phyloP scores from a whole-genome alignment of 2,888 invertebrate species.

The Plutella xylostella region DNA sequence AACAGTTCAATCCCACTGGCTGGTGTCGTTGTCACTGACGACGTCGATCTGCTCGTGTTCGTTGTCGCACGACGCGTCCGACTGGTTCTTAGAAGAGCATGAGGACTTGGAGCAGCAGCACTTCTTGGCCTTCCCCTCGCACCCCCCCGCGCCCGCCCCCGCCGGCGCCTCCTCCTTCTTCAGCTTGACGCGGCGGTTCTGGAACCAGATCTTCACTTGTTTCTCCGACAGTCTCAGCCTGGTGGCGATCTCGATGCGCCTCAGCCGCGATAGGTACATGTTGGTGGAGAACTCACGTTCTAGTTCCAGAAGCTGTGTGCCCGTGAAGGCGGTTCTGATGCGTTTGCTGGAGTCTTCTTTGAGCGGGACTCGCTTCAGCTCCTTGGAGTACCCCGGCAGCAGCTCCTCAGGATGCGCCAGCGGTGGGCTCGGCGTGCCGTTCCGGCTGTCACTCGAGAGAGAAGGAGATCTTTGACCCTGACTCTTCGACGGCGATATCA shows the following conservation, averaged over 20 bases:
- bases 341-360: conserved; percentile 82
- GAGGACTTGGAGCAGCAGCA: conserved; percentile 48
- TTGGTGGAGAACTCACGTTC: conserved; percentile 91
- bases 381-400: conserved; percentile 52
- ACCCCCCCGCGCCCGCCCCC: conserved; percentile 11
- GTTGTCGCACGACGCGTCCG: conserved; percentile 41
- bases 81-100: conserved; percentile 36
- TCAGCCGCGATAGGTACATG: conserved; percentile 89
- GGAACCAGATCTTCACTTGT: conserved; percentile 96
- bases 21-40: conserved; percentile 50
- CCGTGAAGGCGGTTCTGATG: conserved; percentile 94
- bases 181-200: conserved; percentile 92
- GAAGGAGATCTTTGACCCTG: conserved; percentile 55
- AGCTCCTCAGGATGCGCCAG: conserved; percentile 54
- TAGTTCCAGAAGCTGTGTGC: conserved; percentile 86
- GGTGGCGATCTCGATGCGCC: conserved; percentile 94
- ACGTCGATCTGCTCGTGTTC: conserved; percentile 58
- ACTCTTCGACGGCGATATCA: conserved; percentile 48
- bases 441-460: conserved; percentile 59
- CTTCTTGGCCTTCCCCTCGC: conserved; percentile 41
- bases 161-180: conserved; percentile 86
- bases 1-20: conserved; percentile 22
- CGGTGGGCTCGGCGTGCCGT: conserved; percentile 69
- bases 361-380: conserved; percentile 54
- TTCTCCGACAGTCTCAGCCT: conserved; percentile 90